Base-by-base conservation (phyloP, 2,797 vertebrate species). In the Molothrus aeneus region DNA sequence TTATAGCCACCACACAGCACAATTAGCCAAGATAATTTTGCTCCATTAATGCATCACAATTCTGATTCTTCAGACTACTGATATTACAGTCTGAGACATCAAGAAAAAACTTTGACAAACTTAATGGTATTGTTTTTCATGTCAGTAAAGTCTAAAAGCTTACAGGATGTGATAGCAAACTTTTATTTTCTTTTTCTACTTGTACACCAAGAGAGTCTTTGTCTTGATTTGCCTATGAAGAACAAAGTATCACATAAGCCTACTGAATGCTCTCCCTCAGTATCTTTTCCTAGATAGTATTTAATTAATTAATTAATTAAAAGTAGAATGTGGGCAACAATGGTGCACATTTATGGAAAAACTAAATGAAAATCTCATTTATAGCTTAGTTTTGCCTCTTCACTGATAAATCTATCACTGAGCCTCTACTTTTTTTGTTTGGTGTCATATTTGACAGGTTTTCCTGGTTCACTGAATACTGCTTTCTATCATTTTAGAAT, bases 101-200 rank as follows among this genome's bases (percentile, higher is more conserved):
- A 68, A 80, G 48, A 63, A 71, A 70, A 91, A 21, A 9, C 3
- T 59, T 74, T 1, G 1, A 53, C 15, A 71, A 82, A 32, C 2
- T 26, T 34, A 60, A 45, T 66, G 10, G 16, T 66, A 26, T 1
- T 59, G 22, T 53, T 92, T 86, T 88, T 72, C 43, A 79, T 24
- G 22, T 34, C 38, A 71, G 9, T 54, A 57, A 80, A 77, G 10
- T 77, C 34, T 80, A 31, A 82, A 88, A 85, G 29, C n/a, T 88
- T 80, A 50, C 32, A 38, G 50, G 13, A 71, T 50, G 19, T 14
- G 14, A 68, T 16, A 86, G 34, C 36, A 65, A 68, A 34, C 4
- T 84, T 86, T 74, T 53, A 26, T 80, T 96, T 96, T 91, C 34
- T 22, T 91, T 80, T 86, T 81, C 25, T 79, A 24, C 21, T 75